Base-by-base conservation (phyloP, 2,113 vertebrate species). In the Stegostoma tigrinum region DNA sequence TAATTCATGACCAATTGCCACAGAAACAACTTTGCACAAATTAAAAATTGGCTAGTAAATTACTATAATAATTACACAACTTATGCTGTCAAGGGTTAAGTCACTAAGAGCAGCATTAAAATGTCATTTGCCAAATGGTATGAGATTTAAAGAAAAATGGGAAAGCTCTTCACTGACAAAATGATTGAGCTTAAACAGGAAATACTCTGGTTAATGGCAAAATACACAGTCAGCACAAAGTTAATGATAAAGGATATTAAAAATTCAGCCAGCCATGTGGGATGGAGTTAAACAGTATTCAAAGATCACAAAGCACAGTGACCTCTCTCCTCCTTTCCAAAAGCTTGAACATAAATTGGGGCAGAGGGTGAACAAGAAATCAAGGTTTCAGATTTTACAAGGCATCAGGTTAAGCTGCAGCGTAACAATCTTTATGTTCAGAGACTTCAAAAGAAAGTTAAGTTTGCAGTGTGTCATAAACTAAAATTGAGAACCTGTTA, bases 161-260 rank as follows among this genome's bases (percentile, higher is more conserved):
- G 24, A 42, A 94, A 94, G 42, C 21, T 42, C n/a, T 94, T 67
- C 42, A 94, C 66, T 42, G 24, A 70, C n/a, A 89, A 61, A 0
- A 24, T 48, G 67, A 94, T 68, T 70, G 27, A 68, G 66, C 7
- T 70, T 68, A 70, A 94, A 94, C 93, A 70, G 93, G 93, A 94
- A 94, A 48, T 70, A 45, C 45, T 94, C 27, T 94, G n/a, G n/a
- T 45, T 2, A 38, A 70, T 8, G 5, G 21, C 21, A 94, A 94
- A 94, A 68, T 45, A 67, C 66, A 94, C 64, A 70, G 61, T 24
- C 52, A 55, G 86, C 34, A 70, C 27, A 94, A 94, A 70, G 66
- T 48, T 94, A 94, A 94, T 48, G 42, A 67, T 8, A 70, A 70
- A 94, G 93, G 93, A 94, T 70, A 94, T 94, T 70, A 94, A 48